Evolutionary conservation across 2,888 invertebrate genomes (phyloP), one percentile per base, ranked within the genome.

Genomic region (Amorpha juglandis): DNA sequence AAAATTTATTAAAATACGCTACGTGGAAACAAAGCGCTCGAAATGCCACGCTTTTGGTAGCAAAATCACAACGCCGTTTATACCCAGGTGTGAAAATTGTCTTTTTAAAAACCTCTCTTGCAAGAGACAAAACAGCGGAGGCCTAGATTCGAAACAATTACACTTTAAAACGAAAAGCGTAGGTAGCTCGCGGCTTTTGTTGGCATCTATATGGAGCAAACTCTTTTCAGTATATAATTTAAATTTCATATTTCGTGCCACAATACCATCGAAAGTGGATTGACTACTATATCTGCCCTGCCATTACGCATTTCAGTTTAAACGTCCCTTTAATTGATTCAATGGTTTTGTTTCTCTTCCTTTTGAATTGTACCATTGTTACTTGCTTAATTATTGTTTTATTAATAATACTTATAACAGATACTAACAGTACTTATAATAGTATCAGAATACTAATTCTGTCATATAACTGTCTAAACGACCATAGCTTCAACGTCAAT

Each of bases 101-200:
- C 42, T 58, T n/a, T 58, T 58, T 42, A 58, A 58, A 58, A 58
- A 58, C 42, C 19, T 58, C 42, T 58, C 38, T 19, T 55, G 16
- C 38, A 42, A 58, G 58, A 58, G 42, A 58, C 58, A 58, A 58
- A 58, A 58, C 58, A 58, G 58, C 58, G 42, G 58, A 58, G 58
- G 19, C 58, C 58, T 58, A 58, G 58, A 58, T 58, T 42, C 58
- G 19, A 58, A 42, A 58, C 58, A 58, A 58, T 58, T 58, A 58
- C 58, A 58, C 58, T 58, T 42, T 42, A 19, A 16, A 58, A 58
- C 42, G 55, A 38, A 55, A 38, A 55, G 35, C 27, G 27, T 27
- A 27, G 42, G 38, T 19, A 11, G 50, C 50, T 7, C 19, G 58
- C 11, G 58, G 42, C 38, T 19, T 58, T 58, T 19, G 19, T 38